Conservation (phyloP, 2,888 invertebrate genomes). For the Galeopsomyia nigrocyanea region DNA sequence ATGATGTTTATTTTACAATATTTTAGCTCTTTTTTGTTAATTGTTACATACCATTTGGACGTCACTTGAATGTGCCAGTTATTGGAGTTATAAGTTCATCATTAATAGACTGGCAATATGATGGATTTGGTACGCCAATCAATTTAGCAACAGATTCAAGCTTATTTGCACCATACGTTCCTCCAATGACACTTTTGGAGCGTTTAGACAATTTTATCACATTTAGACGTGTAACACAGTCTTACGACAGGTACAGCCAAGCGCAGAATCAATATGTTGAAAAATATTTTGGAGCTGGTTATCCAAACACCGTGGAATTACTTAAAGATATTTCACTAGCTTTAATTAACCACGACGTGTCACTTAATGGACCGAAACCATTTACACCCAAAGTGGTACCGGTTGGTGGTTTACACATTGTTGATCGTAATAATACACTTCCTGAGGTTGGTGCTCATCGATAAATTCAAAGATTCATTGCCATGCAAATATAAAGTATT, state of each 20-base stretch:
- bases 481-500: background rate
- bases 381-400: constrained; percentile 71
- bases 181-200: constrained; percentile 56
- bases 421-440: constrained; percentile 43
- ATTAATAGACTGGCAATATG: constrained; percentile 56
- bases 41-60: constrained; percentile 50
- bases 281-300: constrained; percentile 53
- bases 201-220: constrained; percentile 54
- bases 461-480: background rate
- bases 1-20: no score
- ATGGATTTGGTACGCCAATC: constrained; percentile 53
- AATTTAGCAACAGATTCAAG: constrained; percentile 53
- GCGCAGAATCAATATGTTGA: constrained; percentile 50
- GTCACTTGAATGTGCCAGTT: constrained; percentile 55
- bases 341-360: constrained; percentile 72
- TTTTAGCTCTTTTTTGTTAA: no score
- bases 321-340: constrained; percentile 62
- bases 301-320: constrained; percentile 51
- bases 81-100: constrained; percentile 51
- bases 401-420: constrained; percentile 71
- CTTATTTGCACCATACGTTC: constrained; percentile 44
- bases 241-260: constrained; percentile 37
- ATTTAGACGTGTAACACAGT: constrained; percentile 9
- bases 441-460: constrained; percentile 33
- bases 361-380: constrained; percentile 70